Evolutionary conservation across 2,797 vertebrate species (phyloP).

Genomic region (Oophaga sylvatica): DNA sequence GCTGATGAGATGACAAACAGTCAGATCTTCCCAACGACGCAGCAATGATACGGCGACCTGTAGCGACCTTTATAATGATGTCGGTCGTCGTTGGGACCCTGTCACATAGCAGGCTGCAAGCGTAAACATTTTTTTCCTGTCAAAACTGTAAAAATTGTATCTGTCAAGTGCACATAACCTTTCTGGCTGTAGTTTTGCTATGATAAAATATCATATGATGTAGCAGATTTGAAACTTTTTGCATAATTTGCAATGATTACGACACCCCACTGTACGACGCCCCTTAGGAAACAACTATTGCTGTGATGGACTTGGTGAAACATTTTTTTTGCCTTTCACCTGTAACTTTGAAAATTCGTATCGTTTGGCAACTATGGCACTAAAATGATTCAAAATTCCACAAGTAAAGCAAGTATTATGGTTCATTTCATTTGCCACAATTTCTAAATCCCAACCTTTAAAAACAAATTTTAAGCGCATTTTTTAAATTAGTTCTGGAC

Average conservation of each 20-base stretch:
- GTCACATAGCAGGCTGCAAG: neutral
- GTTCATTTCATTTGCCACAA: neutral
- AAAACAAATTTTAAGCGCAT: neutral
- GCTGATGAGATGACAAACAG: too few relatives aligned
- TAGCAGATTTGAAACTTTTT: neutral
- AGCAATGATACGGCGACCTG: too few relatives aligned
- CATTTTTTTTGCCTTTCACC: neutral
- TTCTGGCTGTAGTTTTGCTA: too few relatives aligned
- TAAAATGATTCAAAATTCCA: neutral
- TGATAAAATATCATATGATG: neutral
- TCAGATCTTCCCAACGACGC: too few relatives aligned
- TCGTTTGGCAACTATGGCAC: neutral
- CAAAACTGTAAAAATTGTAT: neutral
- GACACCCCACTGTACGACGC: too few relatives aligned
- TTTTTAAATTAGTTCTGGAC: neutral
- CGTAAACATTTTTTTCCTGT: neutral
- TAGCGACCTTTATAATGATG: too few relatives aligned
- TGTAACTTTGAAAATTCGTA: neutral
- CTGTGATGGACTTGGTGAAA: neutral
- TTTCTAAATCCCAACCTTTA: neutral
- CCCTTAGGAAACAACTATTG: neutral
- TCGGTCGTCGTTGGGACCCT: too few relatives aligned
- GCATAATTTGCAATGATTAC: neutral
- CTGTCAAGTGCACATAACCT: too few relatives aligned
- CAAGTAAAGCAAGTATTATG: neutral